Percentiles rank a stretch among this genome's conserved stretches.
phyloP scores from a whole-genome alignment of 2,797 vertebrate genomes.

The Oreortyx pictus region DNA sequence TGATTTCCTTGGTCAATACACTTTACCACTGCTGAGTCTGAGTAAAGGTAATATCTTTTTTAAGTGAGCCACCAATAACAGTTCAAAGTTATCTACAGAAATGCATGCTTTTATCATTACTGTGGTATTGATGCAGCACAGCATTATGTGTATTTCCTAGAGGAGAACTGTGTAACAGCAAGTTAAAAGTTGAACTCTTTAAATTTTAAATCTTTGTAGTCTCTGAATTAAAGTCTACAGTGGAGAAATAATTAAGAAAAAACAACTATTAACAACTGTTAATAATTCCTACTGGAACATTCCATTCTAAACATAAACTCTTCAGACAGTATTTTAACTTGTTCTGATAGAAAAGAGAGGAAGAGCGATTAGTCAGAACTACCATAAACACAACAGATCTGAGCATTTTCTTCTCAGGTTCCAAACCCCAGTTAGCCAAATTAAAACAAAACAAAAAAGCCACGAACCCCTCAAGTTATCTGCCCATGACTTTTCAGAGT shows the following conservation, averaged over 20 bases:
- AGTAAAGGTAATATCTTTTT: slow-evolving; percentile 84
- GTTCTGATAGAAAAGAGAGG: background rate
- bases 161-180: background rate
- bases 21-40: slow-evolving; percentile 86
- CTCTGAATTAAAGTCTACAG: background rate
- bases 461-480: background rate
- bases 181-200: background rate
- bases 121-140: background rate
- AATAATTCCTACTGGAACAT: background rate
- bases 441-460: background rate
- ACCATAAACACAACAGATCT: background rate
- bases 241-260: background rate
- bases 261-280: background rate
- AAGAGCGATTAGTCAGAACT: background rate
- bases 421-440: background rate
- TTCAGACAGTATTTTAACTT: background rate
- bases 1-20: slow-evolving; percentile 89
- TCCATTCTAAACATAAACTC: background rate
- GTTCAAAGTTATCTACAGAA: background rate
- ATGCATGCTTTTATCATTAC: background rate
- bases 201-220: background rate
- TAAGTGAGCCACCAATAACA: background rate
- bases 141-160: background rate
- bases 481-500: background rate
- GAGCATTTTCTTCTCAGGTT: background rate